A percentile compares a stretch with the other conserved stretches of the same genome.
Evolutionary conservation across 2,797 vertebrate genomes (phyloP).

Genomic region (Morelia viridis): DNA sequence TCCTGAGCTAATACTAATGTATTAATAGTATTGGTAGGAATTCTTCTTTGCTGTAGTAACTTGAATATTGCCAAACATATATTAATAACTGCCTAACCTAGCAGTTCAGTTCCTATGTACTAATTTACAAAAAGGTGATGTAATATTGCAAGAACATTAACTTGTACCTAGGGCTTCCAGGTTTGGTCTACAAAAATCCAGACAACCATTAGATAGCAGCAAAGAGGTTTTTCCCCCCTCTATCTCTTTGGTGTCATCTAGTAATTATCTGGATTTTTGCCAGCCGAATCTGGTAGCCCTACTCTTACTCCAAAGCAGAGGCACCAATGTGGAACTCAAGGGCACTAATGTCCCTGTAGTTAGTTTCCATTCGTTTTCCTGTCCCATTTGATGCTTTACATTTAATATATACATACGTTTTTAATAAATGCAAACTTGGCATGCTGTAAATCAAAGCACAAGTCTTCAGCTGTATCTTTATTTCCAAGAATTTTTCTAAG

Average conservation of each 20-base stretch:
- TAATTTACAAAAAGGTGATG: not conserved
- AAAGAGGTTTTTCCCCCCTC: not conserved
- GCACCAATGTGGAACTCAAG: not conserved
- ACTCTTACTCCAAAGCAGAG: not conserved
- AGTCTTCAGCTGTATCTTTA: not conserved
- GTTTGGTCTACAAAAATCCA: not conserved
- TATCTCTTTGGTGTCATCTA: not conserved
- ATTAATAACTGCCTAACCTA: not conserved
- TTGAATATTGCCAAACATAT: not conserved
- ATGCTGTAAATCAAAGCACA: not conserved
- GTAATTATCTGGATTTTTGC: not conserved
- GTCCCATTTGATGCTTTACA: not conserved
- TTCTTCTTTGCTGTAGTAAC: not conserved
- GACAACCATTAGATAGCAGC: not conserved
- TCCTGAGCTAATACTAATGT: constrained; percentile 1
- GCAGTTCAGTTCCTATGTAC: not conserved
- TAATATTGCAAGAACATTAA: not conserved
- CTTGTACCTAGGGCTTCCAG: not conserved
- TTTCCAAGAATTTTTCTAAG: not conserved
- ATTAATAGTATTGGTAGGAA: not conserved
- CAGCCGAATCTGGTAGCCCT: not conserved
- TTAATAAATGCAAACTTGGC: not conserved
- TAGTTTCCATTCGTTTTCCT: not conserved
- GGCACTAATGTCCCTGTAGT: not conserved
- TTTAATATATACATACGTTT: not conserved